Evolutionary conservation across 1,140 invertebrate species (phyloP), one percentile per base, ranked within the genome.

Genomic region (Drosophila paulistorum): DNA sequence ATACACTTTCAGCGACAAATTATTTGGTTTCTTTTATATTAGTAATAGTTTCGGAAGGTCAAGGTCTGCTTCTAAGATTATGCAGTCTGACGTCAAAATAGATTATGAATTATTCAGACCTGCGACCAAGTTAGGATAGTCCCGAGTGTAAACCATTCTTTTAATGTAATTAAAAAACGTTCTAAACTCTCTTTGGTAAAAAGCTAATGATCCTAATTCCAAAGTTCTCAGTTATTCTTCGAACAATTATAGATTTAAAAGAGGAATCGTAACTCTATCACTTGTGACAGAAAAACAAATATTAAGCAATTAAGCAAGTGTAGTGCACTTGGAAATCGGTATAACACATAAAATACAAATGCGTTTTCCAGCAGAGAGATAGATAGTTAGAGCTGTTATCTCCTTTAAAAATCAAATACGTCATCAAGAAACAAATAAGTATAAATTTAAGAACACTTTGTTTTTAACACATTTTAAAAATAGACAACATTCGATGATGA

Each of bases 401-500:
- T 51, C 3, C 45, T 20, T 23, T 17, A 2, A 7, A 17, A 45
- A 14, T 1, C 3, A 59, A 59, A 10, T 5, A 59, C 57, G 57
- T 59, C 57, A 59, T 59, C 7, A 20, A 37, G 57, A 20, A 39
- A 37, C 7, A 35, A 59, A 37, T 37, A 35, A 59, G 17, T 37
- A 37, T 0, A 20, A 59, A 37, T 58, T 35, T 37, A 0, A 23
- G 23, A 59, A 59, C 37, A 35, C 30, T 58, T 17, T 59, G 57
- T 59, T 37, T 26, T 55, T 59, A 65, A 65, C 13, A 33, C 30
- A 30, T 30, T 42, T n/a, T 20, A 45, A 74, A 64, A 48, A 45
- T 30, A 61, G 39, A 54, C 39, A 41, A n/a, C 20, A 45, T 51
- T 66, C 33, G 64, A 68, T 72, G 59, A 64, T 51, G 63, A 55